Evolutionary conservation across 2,113 vertebrate genomes (phyloP), one percentile per base, ranked within the genome.

Genomic region (Mixornis gularis): DNA sequence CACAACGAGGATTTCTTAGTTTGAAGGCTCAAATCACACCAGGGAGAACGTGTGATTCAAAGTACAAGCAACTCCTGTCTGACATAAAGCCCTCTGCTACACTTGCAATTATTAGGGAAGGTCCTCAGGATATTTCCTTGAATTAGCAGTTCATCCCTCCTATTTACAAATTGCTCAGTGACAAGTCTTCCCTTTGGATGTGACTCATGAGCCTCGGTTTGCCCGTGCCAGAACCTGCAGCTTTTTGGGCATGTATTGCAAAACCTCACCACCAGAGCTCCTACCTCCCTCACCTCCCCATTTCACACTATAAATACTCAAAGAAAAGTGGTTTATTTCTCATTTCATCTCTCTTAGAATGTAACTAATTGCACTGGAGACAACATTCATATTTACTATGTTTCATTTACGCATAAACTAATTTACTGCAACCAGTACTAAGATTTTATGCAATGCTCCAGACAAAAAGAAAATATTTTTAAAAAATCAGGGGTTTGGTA

Each of bases 151-250:
- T 66, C 85, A 91, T 65, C 38, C 62, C 85, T 92, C 87, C 92
- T 84, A 85, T 70, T 92, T 87, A 91, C 90, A 91, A 87, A 91
- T 48, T 94, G 81, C 84, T 82, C 70, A 32, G 85, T 65, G 90
- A 89, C 88, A 81, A 89, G 49, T 85, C 93, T 88, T 94, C 77
- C 86, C 79, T 72, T 91, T 87, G 89, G 73, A 85, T 44, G 30
- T 93, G 92, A 95, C 78, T 95, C 93, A 95, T 9, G 16, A 81
- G 44, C 70, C 64, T 78, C 25, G 27, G 77, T 72, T 58, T 89
- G 86, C 34, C 59, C 12, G 7, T 81, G 78, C 73, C 86, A 92
- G 83, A 92, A 92, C 87, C 44, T 82, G 78, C 81, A 76, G 81
- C 58, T 79, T 93, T 94, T 78, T 58, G 92, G 62, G 46, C 43